A percentile compares a stretch with the other conserved stretches of the same genome.
phyloP scores from a whole-genome alignment of 2,113 vertebrate species.

The Antennarius striatus region DNA sequence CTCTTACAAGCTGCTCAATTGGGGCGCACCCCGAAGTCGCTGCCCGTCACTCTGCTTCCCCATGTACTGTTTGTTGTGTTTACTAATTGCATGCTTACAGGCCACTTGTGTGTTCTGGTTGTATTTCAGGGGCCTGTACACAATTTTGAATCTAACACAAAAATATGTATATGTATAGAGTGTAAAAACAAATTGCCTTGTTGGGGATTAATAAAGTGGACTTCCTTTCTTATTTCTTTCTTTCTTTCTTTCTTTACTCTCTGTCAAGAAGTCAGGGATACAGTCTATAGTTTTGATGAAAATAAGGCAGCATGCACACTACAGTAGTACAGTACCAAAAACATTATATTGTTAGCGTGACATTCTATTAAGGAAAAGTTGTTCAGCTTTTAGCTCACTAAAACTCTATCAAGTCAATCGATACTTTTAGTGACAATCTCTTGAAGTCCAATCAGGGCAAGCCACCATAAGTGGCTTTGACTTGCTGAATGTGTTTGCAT shows the following conservation, averaged over 20 bases:
- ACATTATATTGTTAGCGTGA: slow-evolving; percentile 26
- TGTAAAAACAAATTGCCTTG: no score
- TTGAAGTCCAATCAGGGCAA: slow-evolving; percentile 56
- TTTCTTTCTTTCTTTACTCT: slow-evolving; percentile 3
- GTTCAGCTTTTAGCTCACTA: slow-evolving; percentile 34
- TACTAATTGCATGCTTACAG: no score
- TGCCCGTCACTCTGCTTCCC: no score
- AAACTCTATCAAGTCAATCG: slow-evolving; percentile 67
- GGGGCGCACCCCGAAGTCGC: no score
- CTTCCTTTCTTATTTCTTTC: no score
- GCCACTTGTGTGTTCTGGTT: no score
- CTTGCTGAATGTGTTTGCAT: slow-evolving; percentile 74
- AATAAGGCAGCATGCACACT: slow-evolving; percentile 17
- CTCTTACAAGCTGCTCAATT: no score
- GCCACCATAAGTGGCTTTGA: slow-evolving; percentile 72
- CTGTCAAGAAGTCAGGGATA: slow-evolving; percentile 7
- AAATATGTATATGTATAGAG: no score
- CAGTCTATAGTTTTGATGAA: slow-evolving; percentile 13
- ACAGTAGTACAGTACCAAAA: not conserved
- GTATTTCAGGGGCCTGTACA: no score
- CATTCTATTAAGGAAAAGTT: slow-evolving; percentile 34
- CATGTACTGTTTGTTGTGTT: no score
- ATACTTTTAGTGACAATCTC: slow-evolving; percentile 66
- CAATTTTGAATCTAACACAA: no score
- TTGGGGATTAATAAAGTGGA: no score